A percentile compares a stretch with the other conserved stretches of the same genome.
Conservation (phyloP, 30 jellyfish, hydroid and myxozoan species). For the Aurelia aurita region DNA sequence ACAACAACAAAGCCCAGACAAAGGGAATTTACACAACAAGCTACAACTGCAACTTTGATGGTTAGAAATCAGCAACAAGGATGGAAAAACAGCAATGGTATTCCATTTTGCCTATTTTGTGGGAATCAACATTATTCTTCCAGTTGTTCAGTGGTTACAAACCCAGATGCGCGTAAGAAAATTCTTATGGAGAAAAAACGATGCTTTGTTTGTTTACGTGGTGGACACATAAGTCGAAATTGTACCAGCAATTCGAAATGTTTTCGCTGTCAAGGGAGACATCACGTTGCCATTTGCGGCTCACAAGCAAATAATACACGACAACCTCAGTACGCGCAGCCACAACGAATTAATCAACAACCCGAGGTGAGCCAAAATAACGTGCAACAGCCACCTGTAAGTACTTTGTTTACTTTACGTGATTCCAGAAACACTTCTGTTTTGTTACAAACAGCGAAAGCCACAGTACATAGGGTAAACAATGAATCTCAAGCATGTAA, state of each 20-base stretch:
- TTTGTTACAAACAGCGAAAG: neutral
- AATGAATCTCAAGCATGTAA: neutral
- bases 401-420: neutral
- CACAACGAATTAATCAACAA: neutral
- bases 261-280: too few relatives aligned
- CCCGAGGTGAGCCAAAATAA: neutral
- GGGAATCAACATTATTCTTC: neutral
- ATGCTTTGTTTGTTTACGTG: neutral
- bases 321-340: neutral
- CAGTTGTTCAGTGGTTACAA: conserved; percentile 1
- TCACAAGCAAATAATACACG: neutral
- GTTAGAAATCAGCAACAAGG: too few relatives aligned
- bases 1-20: neutral
- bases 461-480: neutral
- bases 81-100: neutral
- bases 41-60: neutral
- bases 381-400: neutral
- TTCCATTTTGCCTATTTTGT: neutral
- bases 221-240: neutral
- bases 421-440: neutral
- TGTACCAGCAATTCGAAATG: too few relatives aligned
- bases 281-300: too few relatives aligned
- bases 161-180: neutral
- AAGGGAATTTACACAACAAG: neutral
- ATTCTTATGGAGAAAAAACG: neutral